Conservation (phyloP, 2,888 invertebrate genomes). For the Drosophila hamatofila region DNA sequence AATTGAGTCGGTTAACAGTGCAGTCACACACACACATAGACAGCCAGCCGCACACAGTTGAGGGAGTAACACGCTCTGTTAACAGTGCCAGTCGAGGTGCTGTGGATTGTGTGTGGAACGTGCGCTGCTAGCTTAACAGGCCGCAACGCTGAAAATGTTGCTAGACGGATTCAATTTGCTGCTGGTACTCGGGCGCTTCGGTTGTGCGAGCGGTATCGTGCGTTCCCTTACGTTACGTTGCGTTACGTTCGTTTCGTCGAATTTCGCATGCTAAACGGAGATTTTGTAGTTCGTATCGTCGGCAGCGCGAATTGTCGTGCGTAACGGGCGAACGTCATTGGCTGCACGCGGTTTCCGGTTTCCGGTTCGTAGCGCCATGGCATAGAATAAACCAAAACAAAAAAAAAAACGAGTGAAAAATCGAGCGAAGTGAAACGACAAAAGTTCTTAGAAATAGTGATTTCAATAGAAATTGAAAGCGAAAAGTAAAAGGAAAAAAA, state of each 20-base stretch:
- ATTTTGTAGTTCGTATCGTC: constrained; percentile 38
- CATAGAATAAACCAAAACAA: constrained; percentile 27
- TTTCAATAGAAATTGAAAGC: not conserved
- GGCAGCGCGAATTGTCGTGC: constrained; percentile 49
- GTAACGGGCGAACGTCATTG: constrained; percentile 50
- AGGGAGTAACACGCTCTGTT: not conserved
- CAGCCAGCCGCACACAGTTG: not conserved
- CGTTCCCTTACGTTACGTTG: constrained; percentile 32
- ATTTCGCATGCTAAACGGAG: constrained; percentile 48
- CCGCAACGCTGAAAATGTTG: constrained; percentile 20
- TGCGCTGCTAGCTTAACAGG: constrained; percentile 45
- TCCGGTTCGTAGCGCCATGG: constrained; percentile 52
- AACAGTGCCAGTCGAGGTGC: constrained; percentile 34
- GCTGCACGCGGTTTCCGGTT: constrained; percentile 40
- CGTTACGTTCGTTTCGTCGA: constrained; percentile 31
- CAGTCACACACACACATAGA: not conserved
- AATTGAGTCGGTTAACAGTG: not conserved
- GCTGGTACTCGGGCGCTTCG: constrained; percentile 64
- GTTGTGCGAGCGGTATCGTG: constrained; percentile 78
- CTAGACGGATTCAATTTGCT: constrained; percentile 52
- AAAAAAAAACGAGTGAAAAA: constrained; percentile 13
- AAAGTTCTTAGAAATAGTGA: not conserved
- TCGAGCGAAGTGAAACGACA: not conserved
- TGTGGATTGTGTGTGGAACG: constrained; percentile 26
- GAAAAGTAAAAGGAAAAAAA: not conserved